Base-by-base conservation (phyloP, 2,113 vertebrate genomes). In the Chinchilla lanigera region DNA sequence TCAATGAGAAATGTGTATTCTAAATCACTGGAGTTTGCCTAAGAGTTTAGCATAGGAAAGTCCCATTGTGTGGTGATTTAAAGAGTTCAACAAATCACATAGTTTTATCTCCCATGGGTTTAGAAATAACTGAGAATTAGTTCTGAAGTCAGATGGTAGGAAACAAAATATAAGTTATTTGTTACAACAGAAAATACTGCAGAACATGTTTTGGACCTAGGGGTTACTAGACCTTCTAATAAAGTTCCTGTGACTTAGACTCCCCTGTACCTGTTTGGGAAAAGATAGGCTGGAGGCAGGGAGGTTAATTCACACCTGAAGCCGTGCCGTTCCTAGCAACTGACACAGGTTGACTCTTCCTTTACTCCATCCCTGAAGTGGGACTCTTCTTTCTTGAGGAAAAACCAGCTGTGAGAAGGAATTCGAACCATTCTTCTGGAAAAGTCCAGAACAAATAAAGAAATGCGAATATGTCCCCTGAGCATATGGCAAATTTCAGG, bases 51-150 rank as follows among this genome's bases (percentile, higher is more conserved):
- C 54, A 56, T 14, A 54, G 11, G 6, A 86, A 97, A 30, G 20
- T 0, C 5, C 3, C 24, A 41, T 16, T 30, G 0, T 38, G 2
- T 44, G 24, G 52, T 50, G 1, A 7, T 78, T 89, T 92, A 38
- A 88, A 22, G 28, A 82, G 11, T 17, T 8, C 50, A 75, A 33
- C 38, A 17, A 41, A 11, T 63, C 30, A 69, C 4, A 54, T 0
- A 50, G 0, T 22, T 85, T 80, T 75, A 12, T 41, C 58, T 44
- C 30, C 11, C 5, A 60, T 33, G 92, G 69, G 11, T 69, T 93
- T 30, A 78, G 33, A 90, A 94, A 47, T 93, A 89, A 82, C 7
- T 56, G 35, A 92, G 71, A 86, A 82, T 83, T 30, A 58, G 5
- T 80, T 26, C n/a, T 50, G 38, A 67, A 92, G 24, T 38, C 22